Percentiles rank a stretch among this genome's conserved stretches.
These are phyloP conservation scores for Gobionotothen gibberifrons DNA, from an alignment of 2,797 vertebrate species.

Conservation along the genomic window DNA sequence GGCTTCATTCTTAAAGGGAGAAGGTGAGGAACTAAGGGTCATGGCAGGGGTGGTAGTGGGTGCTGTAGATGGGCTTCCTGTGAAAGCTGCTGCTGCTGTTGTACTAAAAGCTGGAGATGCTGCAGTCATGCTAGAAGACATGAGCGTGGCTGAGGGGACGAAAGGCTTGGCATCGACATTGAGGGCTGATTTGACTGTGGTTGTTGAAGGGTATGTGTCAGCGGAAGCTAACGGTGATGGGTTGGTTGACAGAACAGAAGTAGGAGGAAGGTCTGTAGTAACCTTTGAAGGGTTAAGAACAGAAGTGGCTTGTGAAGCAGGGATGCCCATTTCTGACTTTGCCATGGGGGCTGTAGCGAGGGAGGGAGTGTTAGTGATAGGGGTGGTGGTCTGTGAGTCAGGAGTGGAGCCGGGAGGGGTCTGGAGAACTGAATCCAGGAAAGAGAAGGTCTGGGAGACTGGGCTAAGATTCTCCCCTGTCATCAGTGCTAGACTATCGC, in stretches of 20 bases:
- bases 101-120: slow-evolving; percentile 5
- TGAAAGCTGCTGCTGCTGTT: slow-evolving; percentile 8
- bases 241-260: slow-evolving; percentile 23
- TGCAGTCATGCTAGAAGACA: slow-evolving; percentile 16
- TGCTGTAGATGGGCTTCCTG: neutral
- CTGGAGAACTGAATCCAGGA: slow-evolving; percentile 82
- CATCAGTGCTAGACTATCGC: slow-evolving; percentile 64
- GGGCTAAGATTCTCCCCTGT: slow-evolving; percentile 77
- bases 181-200: slow-evolving; percentile 62
- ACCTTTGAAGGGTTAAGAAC: slow-evolving; percentile 43
- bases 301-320: slow-evolving; percentile 46
- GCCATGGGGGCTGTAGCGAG: slow-evolving; percentile 46
- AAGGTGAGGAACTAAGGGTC: slow-evolving; percentile 25
- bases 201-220: slow-evolving; percentile 10
- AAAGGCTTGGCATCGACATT: slow-evolving; percentile 79
- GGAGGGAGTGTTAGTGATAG: slow-evolving; percentile 65
- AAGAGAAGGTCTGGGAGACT: slow-evolving; percentile 83
- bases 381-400: slow-evolving; percentile 69
- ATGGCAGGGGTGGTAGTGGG: slow-evolving; percentile 17
- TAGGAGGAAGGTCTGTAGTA: slow-evolving; percentile 44
- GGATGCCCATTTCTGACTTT: slow-evolving; percentile 51
- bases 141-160: slow-evolving; percentile 63
- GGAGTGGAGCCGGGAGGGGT: slow-evolving; percentile 76
- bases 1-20: slow-evolving; percentile 41
- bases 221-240: slow-evolving; percentile 19